phyloP scores from a whole-genome alignment of 2,113 vertebrate genomes.

The Hippotragus niger region DNA sequence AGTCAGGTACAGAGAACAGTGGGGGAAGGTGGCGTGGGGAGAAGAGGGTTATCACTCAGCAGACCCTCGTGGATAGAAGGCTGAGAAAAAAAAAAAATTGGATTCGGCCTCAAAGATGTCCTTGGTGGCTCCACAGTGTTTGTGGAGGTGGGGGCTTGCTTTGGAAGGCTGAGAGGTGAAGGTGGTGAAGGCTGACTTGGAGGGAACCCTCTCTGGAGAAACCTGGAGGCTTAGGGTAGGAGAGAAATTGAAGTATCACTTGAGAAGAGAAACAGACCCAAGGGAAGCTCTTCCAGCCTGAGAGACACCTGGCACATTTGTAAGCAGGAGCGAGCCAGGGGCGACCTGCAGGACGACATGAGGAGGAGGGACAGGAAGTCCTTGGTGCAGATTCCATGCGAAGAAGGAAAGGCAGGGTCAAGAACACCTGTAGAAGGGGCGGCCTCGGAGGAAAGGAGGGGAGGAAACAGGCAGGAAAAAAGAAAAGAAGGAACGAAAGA shows the following conservation, averaged over 20 bases:
- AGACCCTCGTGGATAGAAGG: not conserved
- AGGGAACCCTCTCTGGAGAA: not conserved
- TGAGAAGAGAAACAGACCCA: not conserved
- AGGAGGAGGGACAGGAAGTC: not conserved
- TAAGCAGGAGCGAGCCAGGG: not conserved
- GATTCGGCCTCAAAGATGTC: not conserved
- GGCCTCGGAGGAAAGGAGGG: not conserved
- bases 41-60: accelerated
- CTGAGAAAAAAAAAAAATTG: not conserved
- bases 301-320: not conserved
- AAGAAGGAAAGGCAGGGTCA: not conserved
- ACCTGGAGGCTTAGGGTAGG: not conserved
- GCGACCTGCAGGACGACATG: not conserved
- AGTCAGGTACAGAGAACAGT: not conserved
- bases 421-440: not conserved
- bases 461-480: not conserved
- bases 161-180: not conserved
- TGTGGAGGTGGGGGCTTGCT: not conserved
- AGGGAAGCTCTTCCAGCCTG: not conserved
- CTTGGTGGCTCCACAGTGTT: not conserved
- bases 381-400: not conserved
- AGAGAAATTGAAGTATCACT: not conserved
- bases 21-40: not conserved
- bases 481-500: not conserved
- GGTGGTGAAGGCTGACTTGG: not conserved